Evolutionary conservation across 92 coral and sea anemone genomes (phyloP).

Genomic region (Parazoanthus darwini): DNA sequence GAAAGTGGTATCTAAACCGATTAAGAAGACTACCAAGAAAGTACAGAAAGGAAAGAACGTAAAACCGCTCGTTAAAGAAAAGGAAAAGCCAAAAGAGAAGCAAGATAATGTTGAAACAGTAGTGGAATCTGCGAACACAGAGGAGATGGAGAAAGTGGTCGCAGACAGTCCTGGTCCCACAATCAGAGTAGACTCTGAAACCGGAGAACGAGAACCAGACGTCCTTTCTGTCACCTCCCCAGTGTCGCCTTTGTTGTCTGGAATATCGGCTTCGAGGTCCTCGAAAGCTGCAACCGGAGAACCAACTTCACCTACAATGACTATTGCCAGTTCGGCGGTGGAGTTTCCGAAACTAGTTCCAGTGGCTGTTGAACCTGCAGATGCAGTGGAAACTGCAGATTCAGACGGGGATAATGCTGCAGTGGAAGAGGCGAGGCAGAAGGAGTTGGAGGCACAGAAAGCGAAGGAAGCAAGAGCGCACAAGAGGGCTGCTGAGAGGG

Average conservation of each 20-base stretch:
- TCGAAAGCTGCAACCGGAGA: conserved; percentile 57
- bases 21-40: conserved; percentile 28
- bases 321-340: conserved; percentile 30
- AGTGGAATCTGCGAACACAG: conserved; percentile 22
- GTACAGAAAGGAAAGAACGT: conserved; percentile 28
- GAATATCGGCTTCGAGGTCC: conserved; percentile 49
- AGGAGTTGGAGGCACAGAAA: conserved; percentile 60
- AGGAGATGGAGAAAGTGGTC: conserved; percentile 34
- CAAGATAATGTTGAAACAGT: conserved; percentile 29
- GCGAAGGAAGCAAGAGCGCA: conserved; percentile 86
- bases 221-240: conserved; percentile 46
- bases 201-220: conserved; percentile 77
- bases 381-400: conserved; percentile 39
- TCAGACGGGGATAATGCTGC: conserved; percentile 12
- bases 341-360: conserved; percentile 74
- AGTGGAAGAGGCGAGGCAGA: conserved; percentile 41
- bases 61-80: conserved; percentile 50
- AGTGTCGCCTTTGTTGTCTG: conserved; percentile 48
- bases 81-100: conserved; percentile 42
- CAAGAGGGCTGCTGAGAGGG: conserved; percentile 88
- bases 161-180: conserved; percentile 52
- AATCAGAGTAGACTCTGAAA: conserved; percentile 85
- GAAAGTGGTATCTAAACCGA: conserved; percentile 23
- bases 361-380: conserved; percentile 58
- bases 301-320: conserved; percentile 42